Evolutionary conservation across 2,888 invertebrate genomes (phyloP).

Genomic region (Iphiclides podalirius): DNA sequence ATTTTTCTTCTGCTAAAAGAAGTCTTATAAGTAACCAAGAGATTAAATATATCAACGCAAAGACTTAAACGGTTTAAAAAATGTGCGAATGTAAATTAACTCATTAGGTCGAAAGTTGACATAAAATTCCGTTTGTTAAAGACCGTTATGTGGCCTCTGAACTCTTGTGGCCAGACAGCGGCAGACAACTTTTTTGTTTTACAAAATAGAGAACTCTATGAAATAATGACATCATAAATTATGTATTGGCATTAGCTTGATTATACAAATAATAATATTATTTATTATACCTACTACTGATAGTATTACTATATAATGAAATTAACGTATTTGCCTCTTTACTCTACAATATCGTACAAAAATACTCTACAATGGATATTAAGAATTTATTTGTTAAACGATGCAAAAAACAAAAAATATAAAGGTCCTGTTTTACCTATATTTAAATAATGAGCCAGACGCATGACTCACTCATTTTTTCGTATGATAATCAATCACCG

Average conservation of each 20-base stretch:
- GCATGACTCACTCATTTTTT: conserved; percentile 29
- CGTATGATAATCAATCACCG: conserved; percentile 15
- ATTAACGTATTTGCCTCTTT: no score
- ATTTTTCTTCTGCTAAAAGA: no score
- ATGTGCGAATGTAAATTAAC: conserved; percentile 17
- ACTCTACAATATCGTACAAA: no score
- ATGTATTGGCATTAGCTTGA: background rate
- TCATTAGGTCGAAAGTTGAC: conserved; percentile 21
- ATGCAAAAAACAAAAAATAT: no score
- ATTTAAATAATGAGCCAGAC: background rate
- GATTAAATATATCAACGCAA: no score
- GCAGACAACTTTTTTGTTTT: background rate
- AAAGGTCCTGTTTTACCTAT: no score
- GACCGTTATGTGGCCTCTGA: conserved; percentile 55
- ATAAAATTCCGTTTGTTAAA: conserved; percentile 26
- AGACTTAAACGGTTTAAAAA: no score
- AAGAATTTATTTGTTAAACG: no score
- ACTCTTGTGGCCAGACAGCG: conserved; percentile 40
- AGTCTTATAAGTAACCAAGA: no score
- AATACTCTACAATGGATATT: no score
- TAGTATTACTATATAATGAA: background rate
- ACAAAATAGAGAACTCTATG: background rate
- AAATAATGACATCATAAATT: background rate
- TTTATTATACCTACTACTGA: background rate
- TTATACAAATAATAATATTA: background rate